Conservation (phyloP, 92 coral and sea anemone species). For the Parazoanthus darwini region DNA sequence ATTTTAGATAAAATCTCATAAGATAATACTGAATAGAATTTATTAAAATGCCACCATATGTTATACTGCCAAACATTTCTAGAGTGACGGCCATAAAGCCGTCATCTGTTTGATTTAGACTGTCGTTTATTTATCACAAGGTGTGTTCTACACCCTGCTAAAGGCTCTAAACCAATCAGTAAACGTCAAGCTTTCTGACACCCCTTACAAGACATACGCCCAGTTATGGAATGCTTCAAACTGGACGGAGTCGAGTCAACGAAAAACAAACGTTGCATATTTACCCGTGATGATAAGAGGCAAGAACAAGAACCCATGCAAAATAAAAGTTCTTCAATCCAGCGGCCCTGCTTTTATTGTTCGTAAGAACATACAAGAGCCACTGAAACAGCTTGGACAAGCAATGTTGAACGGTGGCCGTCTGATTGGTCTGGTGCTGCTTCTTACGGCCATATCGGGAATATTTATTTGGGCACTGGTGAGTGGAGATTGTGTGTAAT, state of each 20-base stretch:
- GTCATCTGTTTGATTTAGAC: background rate
- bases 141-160: conserved; percentile 24
- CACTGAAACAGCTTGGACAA: conserved; percentile 76
- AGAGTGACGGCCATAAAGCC: too few species aligned
- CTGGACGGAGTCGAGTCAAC: background rate
- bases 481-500: background rate
- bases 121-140: background rate
- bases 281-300: conserved; percentile 46
- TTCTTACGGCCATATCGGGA: conserved; percentile 90
- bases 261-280: background rate
- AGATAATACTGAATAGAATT: too few species aligned
- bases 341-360: conserved; percentile 57
- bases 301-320: conserved; percentile 34
- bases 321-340: conserved; percentile 43
- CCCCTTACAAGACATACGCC: conserved; percentile 16
- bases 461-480: conserved; percentile 85
- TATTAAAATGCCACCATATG: too few species aligned
- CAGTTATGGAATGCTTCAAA: conserved; percentile 14
- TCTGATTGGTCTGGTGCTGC: conserved; percentile 82
- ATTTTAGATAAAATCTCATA: too few species aligned
- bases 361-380: conserved; percentile 66
- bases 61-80: too few species aligned
- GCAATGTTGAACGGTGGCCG: conserved; percentile 91
- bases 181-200: conserved; percentile 4
- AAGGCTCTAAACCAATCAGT: conserved; percentile 23